A percentile compares a stretch with the other conserved stretches of the same genome.
Evolutionary conservation across 2,113 vertebrate species (phyloP).

Genomic region (Sinocyclocheilus maitianheensis): DNA sequence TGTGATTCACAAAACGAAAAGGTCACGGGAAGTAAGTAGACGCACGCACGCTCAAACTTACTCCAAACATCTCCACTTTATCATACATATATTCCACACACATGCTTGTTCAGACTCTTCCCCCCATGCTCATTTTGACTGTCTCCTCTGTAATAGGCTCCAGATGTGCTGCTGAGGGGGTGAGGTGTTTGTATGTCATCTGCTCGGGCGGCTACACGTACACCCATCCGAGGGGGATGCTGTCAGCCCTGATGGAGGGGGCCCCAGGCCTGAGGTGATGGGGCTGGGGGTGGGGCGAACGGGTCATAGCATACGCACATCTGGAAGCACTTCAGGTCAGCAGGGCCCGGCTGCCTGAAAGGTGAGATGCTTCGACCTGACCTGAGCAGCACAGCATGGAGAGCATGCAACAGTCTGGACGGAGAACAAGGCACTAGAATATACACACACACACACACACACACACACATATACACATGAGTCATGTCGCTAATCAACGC

Average conservation of each 20-base stretch:
- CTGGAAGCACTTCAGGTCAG: conserved; percentile 82
- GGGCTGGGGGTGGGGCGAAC: conserved; percentile 44
- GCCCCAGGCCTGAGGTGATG: conserved; percentile 63
- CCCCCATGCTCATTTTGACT: conserved; percentile 69
- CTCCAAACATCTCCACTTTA: conserved; percentile 38
- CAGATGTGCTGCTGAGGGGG: conserved; percentile 77
- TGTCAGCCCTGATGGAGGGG: conserved; percentile 78
- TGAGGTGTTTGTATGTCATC: conserved; percentile 73
- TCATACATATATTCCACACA: conserved; percentile 35
- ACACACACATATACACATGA: not conserved
- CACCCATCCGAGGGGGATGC: conserved; percentile 72
- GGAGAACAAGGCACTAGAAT: conserved; percentile 22
- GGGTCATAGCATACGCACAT: conserved; percentile 74
- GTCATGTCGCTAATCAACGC: conserved; percentile 11
- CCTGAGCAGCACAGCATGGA: conserved; percentile 40
- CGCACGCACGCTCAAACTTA: conserved; percentile 33
- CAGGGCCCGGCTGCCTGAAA: conserved; percentile 72
- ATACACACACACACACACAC: not conserved
- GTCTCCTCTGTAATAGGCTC: conserved; percentile 80
- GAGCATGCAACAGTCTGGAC: conserved; percentile 34
- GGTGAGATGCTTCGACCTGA: conserved; percentile 70
- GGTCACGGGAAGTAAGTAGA: conserved; percentile 7
- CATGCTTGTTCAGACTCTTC: conserved; percentile 64
- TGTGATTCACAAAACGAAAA: conserved; percentile 25
- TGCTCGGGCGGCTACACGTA: conserved; percentile 60